Base-by-base conservation (phyloP, 2,888 invertebrate genomes). In the Nebria salina region DNA sequence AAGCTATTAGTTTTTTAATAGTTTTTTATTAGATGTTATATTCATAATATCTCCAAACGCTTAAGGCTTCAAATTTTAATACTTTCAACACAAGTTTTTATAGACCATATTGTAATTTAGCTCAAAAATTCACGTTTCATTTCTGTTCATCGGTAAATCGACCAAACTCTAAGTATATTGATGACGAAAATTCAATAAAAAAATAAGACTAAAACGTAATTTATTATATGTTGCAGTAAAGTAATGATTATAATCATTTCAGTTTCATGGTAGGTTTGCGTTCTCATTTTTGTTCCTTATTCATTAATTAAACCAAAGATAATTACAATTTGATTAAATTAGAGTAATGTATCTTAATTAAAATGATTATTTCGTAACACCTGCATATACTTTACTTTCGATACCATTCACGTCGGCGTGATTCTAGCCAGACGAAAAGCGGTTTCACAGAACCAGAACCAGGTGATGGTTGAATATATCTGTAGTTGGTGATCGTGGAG, bases 401-500 rank as follows among this genome's bases (percentile, higher is more conserved):
- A 1, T 66, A 13, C 4, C 7, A 13, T 66, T 25, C 25, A 25
- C 25, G 65, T 65, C 13, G 13, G 65, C 65, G 25, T 66, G 66
- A 13, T 34, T 34, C 34, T 34, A 25, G 15, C 25, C 70, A 26
- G 20, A 70, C 34, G 4, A 34, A 70, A 34, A 70, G 70, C 34
- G 54, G 54, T 54, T 11, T 2, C 54, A 54, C 54, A 54, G 54
- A 5, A 54, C 54, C 54, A 54, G 54, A 54, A 54, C 54, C 54
- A 54, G 54, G 54, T 54, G 54, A 54, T 54, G 54, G 0, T 54
- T 11, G 7, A 54, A 54, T 13, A 54, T 54, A 13, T 34, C 54
- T 54, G 54, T 54, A 13, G 54, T 13, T 13, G 54, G 42, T n/a
- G 78, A 68, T 75, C 80, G 80, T 80, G 34, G 34, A 34, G 80